Evolutionary conservation across 2,888 invertebrate species (phyloP).

Genomic region (Tethea ocularis): DNA sequence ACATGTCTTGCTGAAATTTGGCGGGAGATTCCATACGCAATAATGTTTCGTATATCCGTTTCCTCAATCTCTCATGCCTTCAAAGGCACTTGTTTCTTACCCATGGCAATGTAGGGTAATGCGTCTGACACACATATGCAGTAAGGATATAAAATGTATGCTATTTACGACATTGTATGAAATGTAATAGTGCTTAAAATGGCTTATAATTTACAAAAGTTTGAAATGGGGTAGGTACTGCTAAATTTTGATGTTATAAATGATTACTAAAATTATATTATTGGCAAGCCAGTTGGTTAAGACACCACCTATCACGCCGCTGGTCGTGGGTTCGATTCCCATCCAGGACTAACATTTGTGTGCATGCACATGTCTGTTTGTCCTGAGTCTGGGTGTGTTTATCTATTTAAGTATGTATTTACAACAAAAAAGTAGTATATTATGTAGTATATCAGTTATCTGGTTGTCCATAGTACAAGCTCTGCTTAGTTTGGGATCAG

Average conservation of each 20-base stretch:
- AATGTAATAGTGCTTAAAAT: neutral
- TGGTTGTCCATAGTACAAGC: no score
- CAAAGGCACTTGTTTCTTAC: conserved; percentile 2
- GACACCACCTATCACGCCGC: no score
- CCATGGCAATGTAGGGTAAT: conserved; percentile 1
- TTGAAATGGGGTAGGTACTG: neutral
- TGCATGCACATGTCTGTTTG: no score
- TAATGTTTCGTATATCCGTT: conserved; percentile 8
- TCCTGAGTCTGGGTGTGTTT: no score
- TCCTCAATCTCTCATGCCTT: conserved; percentile 5
- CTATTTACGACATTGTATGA: neutral
- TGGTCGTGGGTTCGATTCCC: no score
- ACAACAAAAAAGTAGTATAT: no score
- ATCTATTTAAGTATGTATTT: no score
- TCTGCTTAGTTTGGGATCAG: no score
- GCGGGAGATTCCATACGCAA: conserved; percentile 6
- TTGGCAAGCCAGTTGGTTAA: no score
- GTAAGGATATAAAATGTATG: neutral
- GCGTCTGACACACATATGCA: neutral
- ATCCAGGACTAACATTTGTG: no score
- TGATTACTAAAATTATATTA: no score
- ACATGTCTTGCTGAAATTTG: conserved; percentile 9
- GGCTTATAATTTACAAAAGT: neutral
- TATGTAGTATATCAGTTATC: no score
- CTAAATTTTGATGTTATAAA: neutral